A percentile compares a stretch with the other conserved stretches of the same genome.
Conservation (phyloP, 2,797 vertebrate species). For the Pteropus rufus region DNA sequence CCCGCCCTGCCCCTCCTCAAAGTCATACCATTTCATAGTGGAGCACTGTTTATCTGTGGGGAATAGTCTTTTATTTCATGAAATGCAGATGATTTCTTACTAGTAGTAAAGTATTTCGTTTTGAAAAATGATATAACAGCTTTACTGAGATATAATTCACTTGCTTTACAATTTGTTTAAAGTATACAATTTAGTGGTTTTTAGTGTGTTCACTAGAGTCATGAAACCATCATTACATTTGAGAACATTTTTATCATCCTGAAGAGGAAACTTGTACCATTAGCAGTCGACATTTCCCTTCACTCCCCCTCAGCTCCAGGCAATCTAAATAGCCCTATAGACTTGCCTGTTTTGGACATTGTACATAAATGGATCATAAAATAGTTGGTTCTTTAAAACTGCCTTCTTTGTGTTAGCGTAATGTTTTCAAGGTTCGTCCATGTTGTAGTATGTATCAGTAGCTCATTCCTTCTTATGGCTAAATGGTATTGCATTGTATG, state of each 20-base stretch:
- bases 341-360: neutral
- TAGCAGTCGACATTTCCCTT: neutral
- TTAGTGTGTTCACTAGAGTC: neutral
- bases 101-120: neutral
- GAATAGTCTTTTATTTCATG: neutral
- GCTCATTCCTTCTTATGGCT: neutral
- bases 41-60: neutral
- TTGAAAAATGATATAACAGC: neutral
- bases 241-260: neutral
- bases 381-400: neutral
- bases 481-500: neutral
- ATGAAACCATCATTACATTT: neutral
- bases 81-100: neutral
- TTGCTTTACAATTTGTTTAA: neutral
- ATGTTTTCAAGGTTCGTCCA: neutral
- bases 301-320: no score
- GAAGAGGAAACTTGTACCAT: neutral
- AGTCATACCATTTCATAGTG: neutral
- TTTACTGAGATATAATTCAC: neutral
- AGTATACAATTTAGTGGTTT: neutral
- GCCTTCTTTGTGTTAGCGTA: neutral
- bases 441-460: neutral
- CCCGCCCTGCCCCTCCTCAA: fast-evolving
- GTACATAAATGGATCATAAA: neutral
- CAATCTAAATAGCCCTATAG: neutral